Conservation (phyloP, 2,797 vertebrate genomes). For the Gobio occitaniae region DNA sequence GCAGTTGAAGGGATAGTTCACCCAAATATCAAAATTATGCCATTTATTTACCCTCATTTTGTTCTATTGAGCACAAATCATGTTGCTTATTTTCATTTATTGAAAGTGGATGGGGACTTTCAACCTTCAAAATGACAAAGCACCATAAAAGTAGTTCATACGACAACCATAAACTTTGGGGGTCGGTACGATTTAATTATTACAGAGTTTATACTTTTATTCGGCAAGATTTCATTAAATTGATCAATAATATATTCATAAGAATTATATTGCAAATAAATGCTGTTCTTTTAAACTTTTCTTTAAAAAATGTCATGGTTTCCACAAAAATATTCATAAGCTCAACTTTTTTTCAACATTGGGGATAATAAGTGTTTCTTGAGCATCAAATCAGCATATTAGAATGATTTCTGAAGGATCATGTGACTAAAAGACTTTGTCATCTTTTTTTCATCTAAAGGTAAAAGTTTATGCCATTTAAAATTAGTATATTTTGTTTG, state of each 20-base stretch:
- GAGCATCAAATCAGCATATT: neutral
- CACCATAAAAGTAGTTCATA: neutral
- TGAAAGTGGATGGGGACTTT: neutral
- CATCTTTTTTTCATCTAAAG: neutral
- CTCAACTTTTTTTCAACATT: neutral
- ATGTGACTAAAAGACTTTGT: neutral
- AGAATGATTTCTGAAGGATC: neutral
- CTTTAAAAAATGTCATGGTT: neutral
- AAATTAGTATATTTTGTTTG: neutral
- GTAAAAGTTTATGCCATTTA: neutral
- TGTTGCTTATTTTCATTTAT: conserved; percentile 5
- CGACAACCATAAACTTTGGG: neutral
- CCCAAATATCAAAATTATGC: neutral
- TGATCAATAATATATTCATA: too few species aligned
- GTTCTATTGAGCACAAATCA: neutral
- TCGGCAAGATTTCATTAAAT: too few species aligned
- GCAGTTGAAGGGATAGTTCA: neutral
- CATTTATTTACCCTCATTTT: neutral
- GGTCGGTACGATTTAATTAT: neutral
- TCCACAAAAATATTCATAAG: neutral
- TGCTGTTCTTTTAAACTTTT: neutral
- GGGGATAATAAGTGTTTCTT: neutral
- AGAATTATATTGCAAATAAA: neutral
- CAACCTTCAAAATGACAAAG: neutral
- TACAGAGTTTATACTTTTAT: too few species aligned